These are phyloP conservation scores for Oryctes rhinoceros DNA, from an alignment of 1,140 invertebrate genomes.

Conservation along the genomic window DNA sequence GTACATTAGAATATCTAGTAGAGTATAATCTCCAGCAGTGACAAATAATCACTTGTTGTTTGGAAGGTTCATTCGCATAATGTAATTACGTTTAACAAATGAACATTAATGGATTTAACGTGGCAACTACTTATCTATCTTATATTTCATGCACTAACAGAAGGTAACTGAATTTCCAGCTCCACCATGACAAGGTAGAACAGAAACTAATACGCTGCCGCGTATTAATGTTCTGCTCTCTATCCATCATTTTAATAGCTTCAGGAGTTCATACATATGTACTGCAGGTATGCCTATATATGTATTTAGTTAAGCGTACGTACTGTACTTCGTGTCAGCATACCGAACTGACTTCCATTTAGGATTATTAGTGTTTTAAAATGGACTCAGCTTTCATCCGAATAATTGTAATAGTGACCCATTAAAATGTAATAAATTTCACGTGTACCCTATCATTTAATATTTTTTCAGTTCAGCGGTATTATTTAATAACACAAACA, in stretches of 20 bases:
- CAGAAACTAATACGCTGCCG: not conserved
- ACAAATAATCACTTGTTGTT: too few species aligned
- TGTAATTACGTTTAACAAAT: not conserved
- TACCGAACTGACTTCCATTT: not conserved
- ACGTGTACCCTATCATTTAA: slow-evolving; percentile 17
- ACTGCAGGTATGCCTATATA: not conserved
- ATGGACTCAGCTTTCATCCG: not conserved
- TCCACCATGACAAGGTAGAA: not conserved
- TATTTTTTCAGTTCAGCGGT: slow-evolving; percentile 4
- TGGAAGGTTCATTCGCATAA: not conserved
- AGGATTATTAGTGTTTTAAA: not conserved
- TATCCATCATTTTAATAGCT: slow-evolving; percentile 26
- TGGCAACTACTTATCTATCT: not conserved
- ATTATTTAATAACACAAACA: slow-evolving; percentile 36
- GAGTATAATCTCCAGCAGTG: too few species aligned
- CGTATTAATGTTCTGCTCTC: slow-evolving; percentile 1
- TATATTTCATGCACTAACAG: not conserved
- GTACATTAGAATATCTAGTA: too few species aligned
- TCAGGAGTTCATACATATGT: not conserved
- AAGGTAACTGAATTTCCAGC: slow-evolving; percentile 13
- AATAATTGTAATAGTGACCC: slow-evolving; percentile 34
- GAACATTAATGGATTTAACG: not conserved
- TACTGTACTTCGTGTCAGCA: not conserved
- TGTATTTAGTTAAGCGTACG: not conserved
- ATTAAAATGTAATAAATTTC: slow-evolving; percentile 35